Conservation (phyloP, 2,888 invertebrate species). For the Xylota sylvarum region DNA sequence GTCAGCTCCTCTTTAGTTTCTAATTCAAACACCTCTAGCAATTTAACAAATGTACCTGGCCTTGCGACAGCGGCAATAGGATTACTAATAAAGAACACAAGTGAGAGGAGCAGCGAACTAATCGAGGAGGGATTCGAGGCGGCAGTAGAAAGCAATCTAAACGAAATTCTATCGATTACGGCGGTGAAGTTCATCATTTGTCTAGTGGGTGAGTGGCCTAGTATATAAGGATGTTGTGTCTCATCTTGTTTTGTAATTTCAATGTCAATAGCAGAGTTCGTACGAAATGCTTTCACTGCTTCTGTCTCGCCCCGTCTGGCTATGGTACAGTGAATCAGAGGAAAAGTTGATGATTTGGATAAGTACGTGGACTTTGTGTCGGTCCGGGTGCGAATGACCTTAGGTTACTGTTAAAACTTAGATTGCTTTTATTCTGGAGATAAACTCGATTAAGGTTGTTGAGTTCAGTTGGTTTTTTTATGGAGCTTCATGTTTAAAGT, state of each 20-base stretch:
- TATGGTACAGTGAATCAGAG: slow-evolving; percentile 25
- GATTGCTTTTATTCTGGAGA: background rate
- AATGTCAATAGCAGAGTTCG: slow-evolving; percentile 17
- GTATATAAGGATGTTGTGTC: background rate
- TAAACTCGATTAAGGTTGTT: too few species aligned
- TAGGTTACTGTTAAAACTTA: background rate
- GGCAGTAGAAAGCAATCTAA: slow-evolving; percentile 61
- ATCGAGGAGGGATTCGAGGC: slow-evolving; percentile 57
- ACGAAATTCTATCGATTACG: slow-evolving; percentile 87
- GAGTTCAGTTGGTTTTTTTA: background rate
- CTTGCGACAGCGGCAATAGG: slow-evolving; percentile 70
- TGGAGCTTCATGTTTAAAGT: background rate
- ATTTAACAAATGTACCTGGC: slow-evolving; percentile 75
- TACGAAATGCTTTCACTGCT: slow-evolving; percentile 1
- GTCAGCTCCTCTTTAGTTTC: slow-evolving; percentile 30
- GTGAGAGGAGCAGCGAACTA: slow-evolving; percentile 21
- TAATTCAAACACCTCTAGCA: slow-evolving; percentile 60
- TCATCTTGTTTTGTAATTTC: background rate
- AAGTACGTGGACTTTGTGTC: slow-evolving; percentile 6
- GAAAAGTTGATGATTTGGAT: background rate
- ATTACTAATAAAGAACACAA: slow-evolving; percentile 68
- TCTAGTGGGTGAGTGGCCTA: slow-evolving; percentile 87
- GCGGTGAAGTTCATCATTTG: slow-evolving; percentile 88
- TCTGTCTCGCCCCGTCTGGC: background rate
- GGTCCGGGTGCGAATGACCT: background rate